Evolutionary conservation across 2,888 invertebrate genomes (phyloP), one percentile per base, ranked within the genome.

Genomic region (Drosophila borborema): DNA sequence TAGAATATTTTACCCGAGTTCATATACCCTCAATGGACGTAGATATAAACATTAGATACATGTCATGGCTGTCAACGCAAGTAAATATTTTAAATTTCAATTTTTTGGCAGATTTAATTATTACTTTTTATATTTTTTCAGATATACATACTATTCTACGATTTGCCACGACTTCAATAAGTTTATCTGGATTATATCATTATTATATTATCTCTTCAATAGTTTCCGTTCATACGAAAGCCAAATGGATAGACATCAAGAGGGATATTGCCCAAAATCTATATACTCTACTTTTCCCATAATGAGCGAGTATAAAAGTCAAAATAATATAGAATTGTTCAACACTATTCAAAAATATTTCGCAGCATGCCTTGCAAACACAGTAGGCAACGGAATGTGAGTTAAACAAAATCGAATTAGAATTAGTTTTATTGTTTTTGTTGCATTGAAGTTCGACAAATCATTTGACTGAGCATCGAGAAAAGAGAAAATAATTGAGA

Each of bases 401-500:
- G 55, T 49, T n/a, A 51, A 56, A 14, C 28, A 16, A 18, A 23
- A 46, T 3, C 9, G 10, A 18, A 28, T 28, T 3, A 40, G 14
- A 10, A 18, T 7, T 41, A 34, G 43, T 6, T 36, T 40, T 14
- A 51, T 49, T 53, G 5, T 56, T 61, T 46, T 46, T 61, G 46
- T 80, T 59, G 56, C 65, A 66, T 61, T 66, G 38, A 58, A 41
- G 38, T 54, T 64, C 28, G n/a, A 46, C 46, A 68, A 61, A 45
- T 23, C 23, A 43, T 60, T 74, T 69, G 56, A 71, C 66, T 72
- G 53, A 59, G 59, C 65, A 66, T 54, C 64, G 38, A 68, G 43
- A 56, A 64, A 66, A 56, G 16, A 63, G 38, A 6, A 53, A 41
- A 31, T 20, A 51, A 65, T 82, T 64, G 28, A 41, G 7, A 65